Percentiles rank a stretch among this genome's conserved stretches.
Evolutionary conservation across 1,140 invertebrate genomes (phyloP).

Genomic region (Drosophila burlai): DNA sequence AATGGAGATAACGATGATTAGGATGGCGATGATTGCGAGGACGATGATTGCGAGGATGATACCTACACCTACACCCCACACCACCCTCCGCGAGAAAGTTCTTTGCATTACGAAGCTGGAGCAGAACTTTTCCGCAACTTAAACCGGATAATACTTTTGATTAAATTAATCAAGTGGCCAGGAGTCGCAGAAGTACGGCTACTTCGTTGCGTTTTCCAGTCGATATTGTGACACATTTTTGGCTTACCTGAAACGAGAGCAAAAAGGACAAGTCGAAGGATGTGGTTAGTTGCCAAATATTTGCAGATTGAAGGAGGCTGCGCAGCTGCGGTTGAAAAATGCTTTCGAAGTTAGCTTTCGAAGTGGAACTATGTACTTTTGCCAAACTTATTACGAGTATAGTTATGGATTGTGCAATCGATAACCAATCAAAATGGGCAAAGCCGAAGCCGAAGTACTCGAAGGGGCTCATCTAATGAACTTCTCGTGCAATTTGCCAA

Average conservation of each 20-base stretch:
- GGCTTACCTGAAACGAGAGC: slow-evolving; percentile 34
- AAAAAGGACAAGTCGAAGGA: not conserved
- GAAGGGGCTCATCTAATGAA: slow-evolving; percentile 28
- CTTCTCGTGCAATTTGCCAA: slow-evolving; percentile 52
- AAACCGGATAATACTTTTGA: slow-evolving; percentile 58
- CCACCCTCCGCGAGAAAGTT: slow-evolving; percentile 30
- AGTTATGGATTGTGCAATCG: slow-evolving; percentile 25
- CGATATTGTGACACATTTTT: slow-evolving; percentile 6
- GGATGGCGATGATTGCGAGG: slow-evolving; percentile 28
- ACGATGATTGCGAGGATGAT: not conserved
- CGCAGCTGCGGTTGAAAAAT: not conserved
- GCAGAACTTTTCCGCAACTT: slow-evolving; percentile 39
- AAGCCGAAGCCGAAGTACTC: not conserved
- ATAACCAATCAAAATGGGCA: slow-evolving; percentile 24
- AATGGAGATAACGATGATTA: slow-evolving; percentile 52
- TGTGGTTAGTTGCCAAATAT: not conserved
- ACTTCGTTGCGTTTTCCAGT: slow-evolving; percentile 1
- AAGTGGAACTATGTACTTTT: not conserved
- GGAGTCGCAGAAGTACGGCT: slow-evolving; percentile 1
- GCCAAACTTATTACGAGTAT: not conserved
- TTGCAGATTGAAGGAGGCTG: not conserved
- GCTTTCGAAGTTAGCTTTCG: not conserved
- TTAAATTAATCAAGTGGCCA: slow-evolving; percentile 64
- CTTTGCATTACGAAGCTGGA: slow-evolving; percentile 54
- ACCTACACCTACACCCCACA: not conserved